Conservation (phyloP, 2,797 vertebrate species). For the Centroberyx gerrardi region DNA sequence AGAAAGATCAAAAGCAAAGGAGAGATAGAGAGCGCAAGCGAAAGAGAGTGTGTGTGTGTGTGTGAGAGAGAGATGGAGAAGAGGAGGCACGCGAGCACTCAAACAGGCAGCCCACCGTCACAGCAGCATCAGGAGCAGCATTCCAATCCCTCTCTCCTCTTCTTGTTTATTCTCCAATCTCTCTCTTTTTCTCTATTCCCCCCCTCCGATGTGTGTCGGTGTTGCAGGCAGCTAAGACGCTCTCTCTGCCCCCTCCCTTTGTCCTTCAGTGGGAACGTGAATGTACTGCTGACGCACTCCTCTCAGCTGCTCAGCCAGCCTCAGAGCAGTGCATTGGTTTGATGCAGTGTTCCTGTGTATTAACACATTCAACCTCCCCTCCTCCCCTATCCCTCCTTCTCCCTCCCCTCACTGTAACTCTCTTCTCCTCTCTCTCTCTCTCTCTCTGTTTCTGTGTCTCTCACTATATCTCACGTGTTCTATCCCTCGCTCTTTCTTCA, state of each 20-base stretch:
- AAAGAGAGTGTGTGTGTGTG: slow-evolving; percentile 52
- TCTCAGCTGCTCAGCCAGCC: slow-evolving; percentile 84
- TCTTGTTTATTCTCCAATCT: slow-evolving; percentile 82
- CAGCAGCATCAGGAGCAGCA: slow-evolving; percentile 78
- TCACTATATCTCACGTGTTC: slow-evolving; percentile 48
- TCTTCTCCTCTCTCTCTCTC: slow-evolving; percentile 58
- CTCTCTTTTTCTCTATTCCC: slow-evolving; percentile 64
- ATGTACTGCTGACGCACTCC: slow-evolving; percentile 97
- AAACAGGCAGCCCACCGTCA: slow-evolving; percentile 82
- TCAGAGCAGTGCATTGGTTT: slow-evolving; percentile 93
- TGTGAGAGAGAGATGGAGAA: slow-evolving; percentile 56
- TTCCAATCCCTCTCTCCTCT: slow-evolving; percentile 79
- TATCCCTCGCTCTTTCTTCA: slow-evolving; percentile 53
- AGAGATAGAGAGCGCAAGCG: slow-evolving; percentile 74
- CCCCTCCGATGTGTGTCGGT: slow-evolving; percentile 76
- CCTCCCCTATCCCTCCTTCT: slow-evolving; percentile 58
- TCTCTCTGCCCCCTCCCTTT: slow-evolving; percentile 95
- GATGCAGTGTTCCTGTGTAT: slow-evolving; percentile 94
- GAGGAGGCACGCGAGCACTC: slow-evolving; percentile 72
- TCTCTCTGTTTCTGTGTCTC: slow-evolving; percentile 28
- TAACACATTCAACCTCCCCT: slow-evolving; percentile 87
- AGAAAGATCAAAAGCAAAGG: slow-evolving; percentile 75
- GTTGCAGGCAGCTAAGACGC: slow-evolving; percentile 91
- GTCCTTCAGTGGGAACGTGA: slow-evolving; percentile 97
- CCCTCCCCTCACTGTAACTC: slow-evolving; percentile 64